Percentiles rank a stretch among this genome's conserved stretches.
phyloP scores from a whole-genome alignment of 1,140 invertebrate species.

The Luehdorfia chinensis region DNA sequence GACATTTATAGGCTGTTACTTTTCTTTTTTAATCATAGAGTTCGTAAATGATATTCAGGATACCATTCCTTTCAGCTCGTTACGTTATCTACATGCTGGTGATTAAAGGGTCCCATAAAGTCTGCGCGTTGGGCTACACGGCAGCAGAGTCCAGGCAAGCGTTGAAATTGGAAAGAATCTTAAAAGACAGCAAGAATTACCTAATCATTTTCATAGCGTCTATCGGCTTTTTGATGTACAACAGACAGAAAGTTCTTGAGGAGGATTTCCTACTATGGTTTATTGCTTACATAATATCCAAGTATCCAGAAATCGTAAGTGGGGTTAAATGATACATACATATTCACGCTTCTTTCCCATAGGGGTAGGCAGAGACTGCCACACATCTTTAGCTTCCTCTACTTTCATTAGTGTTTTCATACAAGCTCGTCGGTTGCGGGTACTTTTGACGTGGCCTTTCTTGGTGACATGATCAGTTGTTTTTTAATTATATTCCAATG shows the following conservation, averaged over 20 bases:
- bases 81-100: slow-evolving; percentile 37
- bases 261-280: slow-evolving; percentile 40
- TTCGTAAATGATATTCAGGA: too few species aligned
- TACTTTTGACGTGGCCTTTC: too few species aligned
- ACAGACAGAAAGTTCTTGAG: slow-evolving; percentile 25
- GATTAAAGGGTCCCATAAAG: slow-evolving; percentile 26
- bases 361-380: too few species aligned
- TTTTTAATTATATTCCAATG: too few species aligned
- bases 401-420: too few species aligned
- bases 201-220: slow-evolving; percentile 22
- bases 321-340: too few species aligned
- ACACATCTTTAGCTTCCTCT: too few species aligned
- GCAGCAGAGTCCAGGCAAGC: slow-evolving; percentile 9
- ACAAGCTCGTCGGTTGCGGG: too few species aligned
- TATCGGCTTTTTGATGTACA: slow-evolving; percentile 24
- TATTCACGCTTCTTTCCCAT: too few species aligned
- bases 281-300: slow-evolving; percentile 31
- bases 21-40: too few species aligned
- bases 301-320: slow-evolving; percentile 44
- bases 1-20: too few species aligned
- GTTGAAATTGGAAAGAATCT: slow-evolving; percentile 13
- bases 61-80: slow-evolving; percentile 48
- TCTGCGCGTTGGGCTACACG: slow-evolving; percentile 17
- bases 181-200: slow-evolving; percentile 18
- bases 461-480: too few species aligned